Evolutionary conservation across 2,113 vertebrate species (phyloP), one percentile per base, ranked within the genome.

Genomic region (Nannospalax galili): DNA sequence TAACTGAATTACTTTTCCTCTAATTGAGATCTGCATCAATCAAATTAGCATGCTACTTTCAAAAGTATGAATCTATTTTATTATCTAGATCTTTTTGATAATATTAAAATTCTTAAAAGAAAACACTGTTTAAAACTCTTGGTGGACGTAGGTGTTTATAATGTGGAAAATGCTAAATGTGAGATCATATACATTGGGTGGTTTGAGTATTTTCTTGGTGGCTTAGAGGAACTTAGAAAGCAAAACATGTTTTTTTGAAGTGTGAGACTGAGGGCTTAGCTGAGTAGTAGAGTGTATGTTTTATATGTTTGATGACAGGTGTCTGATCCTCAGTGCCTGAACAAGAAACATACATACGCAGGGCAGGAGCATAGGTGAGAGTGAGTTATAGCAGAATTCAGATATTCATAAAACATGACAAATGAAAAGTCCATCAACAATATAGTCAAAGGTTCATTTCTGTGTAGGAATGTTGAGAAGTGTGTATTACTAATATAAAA

Each of bases 11-110:
- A 40, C 40, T 32, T 95, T 91, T 42, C 11, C 45, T 73, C 15
- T 58, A 85, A 91, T 64, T 95, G 26, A 91, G 92, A 88, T 93
- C 73, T 73, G 16, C 16, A 92, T 78, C 56, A 48, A 24, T 94
- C 56, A 90, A 17, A 88, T 64, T 93, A 79, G 30, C 60, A 74
- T 37, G 45, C 19, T 67, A 69, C 19, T 35, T 92, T 77, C 1
- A 58, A 94, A 30, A 72, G 5, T 79, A 85, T 91, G 32, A 52
- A 94, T 89, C 40, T 82, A 15, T n/a, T 95, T 94, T 80, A 42
- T 45, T 28, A 90, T 96, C 42, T 37, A 84, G 9, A 37, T 74
- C 37, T 88, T 78, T 88, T 78, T n/a, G 35, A 65, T 67, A 16
- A 35, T 65, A 1, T 81, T 88, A 81, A 92, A 48, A 10, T 84